Evolutionary conservation across 2,888 invertebrate species (phyloP).

Genomic region (Nowickia ferox): DNA sequence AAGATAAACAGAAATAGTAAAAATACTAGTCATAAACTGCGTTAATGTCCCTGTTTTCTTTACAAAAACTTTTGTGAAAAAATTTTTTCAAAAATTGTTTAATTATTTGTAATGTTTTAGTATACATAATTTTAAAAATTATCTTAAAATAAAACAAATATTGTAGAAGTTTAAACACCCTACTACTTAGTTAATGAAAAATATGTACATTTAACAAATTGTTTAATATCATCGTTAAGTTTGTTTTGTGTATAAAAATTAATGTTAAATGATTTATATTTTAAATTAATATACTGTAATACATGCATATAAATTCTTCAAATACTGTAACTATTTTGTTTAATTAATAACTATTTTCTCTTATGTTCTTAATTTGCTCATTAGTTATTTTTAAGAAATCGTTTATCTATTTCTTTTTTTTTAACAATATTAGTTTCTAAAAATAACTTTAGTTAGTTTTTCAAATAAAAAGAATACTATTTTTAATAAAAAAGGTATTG

Average conservation of each 20-base stretch:
- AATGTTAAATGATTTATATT: conserved; percentile 26
- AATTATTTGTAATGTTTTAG: conserved; percentile 44
- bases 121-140: neutral
- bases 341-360: neutral
- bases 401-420: conserved; percentile 4
- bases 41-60: conserved; percentile 30
- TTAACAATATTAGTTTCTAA: conserved; percentile 4
- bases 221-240: conserved; percentile 45
- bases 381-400: conserved; percentile 25
- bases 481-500: conserved; percentile 54
- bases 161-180: conserved; percentile 10
- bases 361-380: neutral
- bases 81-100: conserved; percentile 27
- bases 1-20: conserved; percentile 56
- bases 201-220: conserved; percentile 29
- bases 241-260: conserved; percentile 39
- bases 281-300: neutral
- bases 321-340: neutral
- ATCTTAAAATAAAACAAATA: conserved; percentile 14
- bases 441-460: conserved; percentile 57
- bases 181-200: conserved; percentile 25
- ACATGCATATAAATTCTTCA: conserved; percentile 4
- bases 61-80: conserved; percentile 16
- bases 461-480: conserved; percentile 53
- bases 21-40: conserved; percentile 70